Conservation (phyloP, 1,140 invertebrate species). For the Pantala flavescens region DNA sequence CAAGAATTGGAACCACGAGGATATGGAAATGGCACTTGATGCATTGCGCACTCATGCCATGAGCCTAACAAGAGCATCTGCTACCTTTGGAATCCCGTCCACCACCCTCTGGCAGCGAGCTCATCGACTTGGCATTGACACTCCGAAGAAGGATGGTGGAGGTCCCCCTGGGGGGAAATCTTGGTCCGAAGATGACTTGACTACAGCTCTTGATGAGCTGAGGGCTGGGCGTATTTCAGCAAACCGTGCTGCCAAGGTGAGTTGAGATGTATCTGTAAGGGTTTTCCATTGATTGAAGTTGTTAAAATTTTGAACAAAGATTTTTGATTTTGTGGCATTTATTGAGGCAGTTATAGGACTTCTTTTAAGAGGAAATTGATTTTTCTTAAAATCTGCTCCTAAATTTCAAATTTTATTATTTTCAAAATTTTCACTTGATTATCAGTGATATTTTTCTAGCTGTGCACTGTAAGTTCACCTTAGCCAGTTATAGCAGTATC, state of each 20-base stretch:
- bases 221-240: conserved; percentile 73
- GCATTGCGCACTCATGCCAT: conserved; percentile 73
- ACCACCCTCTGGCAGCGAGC: conserved; percentile 83
- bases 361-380: too few relatives aligned
- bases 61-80: conserved; percentile 73
- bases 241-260: conserved; percentile 36
- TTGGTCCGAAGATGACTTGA: conserved; percentile 75
- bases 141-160: conserved; percentile 77
- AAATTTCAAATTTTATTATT: too few relatives aligned
- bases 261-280: too few relatives aligned
- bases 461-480: too few relatives aligned
- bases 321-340: too few relatives aligned
- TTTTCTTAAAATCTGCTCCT: too few relatives aligned
- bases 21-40: conserved; percentile 78
- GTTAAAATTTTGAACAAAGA: too few relatives aligned
- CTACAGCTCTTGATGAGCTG: conserved; percentile 65
- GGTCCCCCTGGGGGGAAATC: conserved; percentile 47
- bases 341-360: too few relatives aligned
- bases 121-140: conserved; percentile 74
- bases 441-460: too few relatives aligned
- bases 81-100: conserved; percentile 76
- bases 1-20: conserved; percentile 76
- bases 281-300: too few relatives aligned
- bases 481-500: too few relatives aligned
- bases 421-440: too few relatives aligned